Base-by-base conservation (phyloP, 53 echinoderm and acorn worm genomes). In the Mesocentrotus franciscanus region DNA sequence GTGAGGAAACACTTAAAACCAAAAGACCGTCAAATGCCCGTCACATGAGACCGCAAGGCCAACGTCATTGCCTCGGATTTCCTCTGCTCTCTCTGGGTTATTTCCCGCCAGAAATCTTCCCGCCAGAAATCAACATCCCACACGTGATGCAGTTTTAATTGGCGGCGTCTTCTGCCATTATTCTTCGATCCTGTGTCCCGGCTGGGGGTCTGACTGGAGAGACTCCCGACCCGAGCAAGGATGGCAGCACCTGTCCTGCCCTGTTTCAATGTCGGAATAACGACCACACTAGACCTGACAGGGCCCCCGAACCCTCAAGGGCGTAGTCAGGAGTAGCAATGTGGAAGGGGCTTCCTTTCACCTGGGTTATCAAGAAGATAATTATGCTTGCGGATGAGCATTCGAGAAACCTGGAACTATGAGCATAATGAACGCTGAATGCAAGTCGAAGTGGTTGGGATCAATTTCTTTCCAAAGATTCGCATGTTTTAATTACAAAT, bases 131-230 rank as follows among this genome's bases (percentile, higher is more conserved):
- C 92, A 74, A 92, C 92, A 74, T 71, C 71, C 70, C 76, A 22
- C 56, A 71, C 92, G 92, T 92, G 92, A 92, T 92, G 75, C 92
- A 14, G 75, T 92, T 92, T 92, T 92, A 92, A 92, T 92, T 92
- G 92, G 92, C 92, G 92, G 92, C 92, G 74, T 92, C 92, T 92
- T 72, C 36, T 56, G 74, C 70, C 92, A 92, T 92, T 70, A 92
- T 92, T 92, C 74, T 13, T 92, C 92, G 71, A 92, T 92, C 74
- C 55, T 10, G 39, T 9, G 42, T 55, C 76, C 91, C 91, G 42
- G 91, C 42, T 66, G 91, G 91, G 91, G 36, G 66, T 91, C 68
- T 68, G 64, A 42, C 34, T 66, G 64, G 66, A 57, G 35, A 4
- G 87, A 87, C 87, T 87, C 87, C 56, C 56, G 58, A 58, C 87